These are phyloP conservation scores for Boulengeromyrus knoepffleri DNA, from an alignment of 2,113 vertebrate genomes.

Conservation along the genomic window DNA sequence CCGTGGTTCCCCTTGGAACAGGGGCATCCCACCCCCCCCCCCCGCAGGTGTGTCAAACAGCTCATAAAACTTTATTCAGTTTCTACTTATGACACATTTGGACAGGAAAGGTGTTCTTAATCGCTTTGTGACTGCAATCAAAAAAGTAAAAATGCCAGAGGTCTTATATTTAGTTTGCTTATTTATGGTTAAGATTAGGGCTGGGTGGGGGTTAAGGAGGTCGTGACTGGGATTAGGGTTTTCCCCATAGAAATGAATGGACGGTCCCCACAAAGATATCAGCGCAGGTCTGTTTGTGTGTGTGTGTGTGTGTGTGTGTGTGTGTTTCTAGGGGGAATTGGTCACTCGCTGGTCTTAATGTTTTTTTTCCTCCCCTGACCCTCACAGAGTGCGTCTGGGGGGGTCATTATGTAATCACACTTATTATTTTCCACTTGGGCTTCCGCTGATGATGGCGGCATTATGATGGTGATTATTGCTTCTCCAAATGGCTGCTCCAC, in stretches of 20 bases:
- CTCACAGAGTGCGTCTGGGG: conserved; percentile 9
- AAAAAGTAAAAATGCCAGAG: no score
- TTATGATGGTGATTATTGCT: conserved; percentile 40
- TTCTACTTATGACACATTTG: neutral
- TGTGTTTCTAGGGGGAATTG: neutral
- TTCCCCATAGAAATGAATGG: no score
- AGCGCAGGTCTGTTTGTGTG: no score
- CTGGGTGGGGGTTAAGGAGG: no score
- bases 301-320: no score
- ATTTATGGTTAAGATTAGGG: no score
- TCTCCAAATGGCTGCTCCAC: conserved; percentile 15
- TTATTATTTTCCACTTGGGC: conserved; percentile 20
- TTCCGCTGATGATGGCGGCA: conserved; percentile 18
- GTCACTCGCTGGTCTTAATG: neutral
- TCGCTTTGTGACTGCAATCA: neutral
- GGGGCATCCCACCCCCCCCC: neutral
- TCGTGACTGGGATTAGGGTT: no score
- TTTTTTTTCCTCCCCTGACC: neutral
- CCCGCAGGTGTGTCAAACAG: neutral
- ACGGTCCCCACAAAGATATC: no score
- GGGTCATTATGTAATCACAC: conserved; percentile 30
- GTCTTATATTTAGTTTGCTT: no score
- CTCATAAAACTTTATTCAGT: neutral
- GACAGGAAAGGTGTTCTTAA: neutral
- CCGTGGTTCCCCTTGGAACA: neutral